Percentiles rank a stretch among this genome's conserved stretches.
Conservation (phyloP, 2,797 vertebrate genomes). For the Xenentodon cancila region DNA sequence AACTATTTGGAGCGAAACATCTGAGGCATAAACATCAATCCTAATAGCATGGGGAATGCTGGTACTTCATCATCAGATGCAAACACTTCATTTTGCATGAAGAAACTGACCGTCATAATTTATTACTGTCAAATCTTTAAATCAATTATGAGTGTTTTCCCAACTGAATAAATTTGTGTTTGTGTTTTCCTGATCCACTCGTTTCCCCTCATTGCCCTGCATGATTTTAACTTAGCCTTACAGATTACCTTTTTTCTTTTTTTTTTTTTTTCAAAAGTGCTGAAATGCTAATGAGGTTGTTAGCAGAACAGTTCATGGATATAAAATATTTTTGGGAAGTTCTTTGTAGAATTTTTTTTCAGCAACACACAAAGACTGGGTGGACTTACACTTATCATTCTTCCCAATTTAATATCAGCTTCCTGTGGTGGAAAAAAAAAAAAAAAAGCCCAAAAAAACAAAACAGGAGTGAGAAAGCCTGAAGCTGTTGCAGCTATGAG, state of each 20-base stretch:
- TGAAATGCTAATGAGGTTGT: conserved; percentile 58
- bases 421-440: conserved; percentile 11
- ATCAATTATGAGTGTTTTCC: conserved; percentile 63
- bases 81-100: conserved; percentile 53
- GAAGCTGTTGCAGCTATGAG: conserved; percentile 51
- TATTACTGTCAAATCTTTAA: conserved; percentile 65
- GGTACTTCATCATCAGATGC: conserved; percentile 59
- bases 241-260: conserved; percentile 39
- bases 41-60: conserved; percentile 62
- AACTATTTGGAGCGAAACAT: conserved; percentile 72
- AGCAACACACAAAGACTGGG: conserved; percentile 1
- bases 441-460: too few species aligned
- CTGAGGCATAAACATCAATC: conserved; percentile 74
- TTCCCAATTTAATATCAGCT: conserved; percentile 52
- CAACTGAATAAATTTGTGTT: conserved; percentile 45
- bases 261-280: conserved; percentile 36
- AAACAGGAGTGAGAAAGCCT: conserved; percentile 36
- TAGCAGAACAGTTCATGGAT: conserved; percentile 19
- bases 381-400: conserved; percentile 41
- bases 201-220: conserved; percentile 38
- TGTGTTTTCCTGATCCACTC: conserved; percentile 37
- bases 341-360: conserved; percentile 8
- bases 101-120: conserved; percentile 60
- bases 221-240: conserved; percentile 52
- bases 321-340: conserved; percentile 30